phyloP scores from a whole-genome alignment of 2,888 invertebrate genomes.

The Netelia virgata region DNA sequence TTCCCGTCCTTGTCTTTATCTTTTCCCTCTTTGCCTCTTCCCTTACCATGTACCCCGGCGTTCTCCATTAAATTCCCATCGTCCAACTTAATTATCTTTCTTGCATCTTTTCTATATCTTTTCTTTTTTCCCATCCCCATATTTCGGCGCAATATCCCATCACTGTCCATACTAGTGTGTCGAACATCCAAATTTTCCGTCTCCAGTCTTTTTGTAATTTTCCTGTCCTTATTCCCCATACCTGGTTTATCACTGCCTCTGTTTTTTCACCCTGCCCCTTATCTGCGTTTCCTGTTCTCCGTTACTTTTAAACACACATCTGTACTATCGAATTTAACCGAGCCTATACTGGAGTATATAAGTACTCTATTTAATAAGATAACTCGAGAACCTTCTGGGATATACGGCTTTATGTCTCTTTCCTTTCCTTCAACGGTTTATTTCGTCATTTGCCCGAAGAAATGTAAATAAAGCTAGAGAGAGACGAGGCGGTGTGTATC shows the following conservation, averaged over 20 bases:
- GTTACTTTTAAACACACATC: background rate
- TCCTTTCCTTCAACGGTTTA: no score
- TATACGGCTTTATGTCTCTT: no score
- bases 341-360: no score
- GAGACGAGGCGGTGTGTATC: no score
- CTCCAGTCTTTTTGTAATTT: background rate
- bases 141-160: slow-evolving; percentile 2
- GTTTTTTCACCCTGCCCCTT: background rate
- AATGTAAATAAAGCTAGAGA: no score
- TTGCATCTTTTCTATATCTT: slow-evolving; percentile 4
- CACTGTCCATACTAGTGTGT: background rate
- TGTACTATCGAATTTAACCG: no score
- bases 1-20: background rate
- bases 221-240: slow-evolving; percentile 5
- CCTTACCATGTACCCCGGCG: background rate
- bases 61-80: background rate
- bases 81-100: slow-evolving; percentile 2
- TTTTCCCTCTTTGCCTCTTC: slow-evolving; percentile 1
- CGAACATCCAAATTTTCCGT: background rate
- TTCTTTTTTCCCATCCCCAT: slow-evolving; percentile 10
- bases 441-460: no score
- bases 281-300: background rate
- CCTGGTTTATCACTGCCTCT: background rate
- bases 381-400: no score
- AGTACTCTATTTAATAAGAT: no score